A percentile compares a stretch with the other conserved stretches of the same genome.
Evolutionary conservation across 2,797 vertebrate species (phyloP).

Genomic region (Galaxias olidus): DNA sequence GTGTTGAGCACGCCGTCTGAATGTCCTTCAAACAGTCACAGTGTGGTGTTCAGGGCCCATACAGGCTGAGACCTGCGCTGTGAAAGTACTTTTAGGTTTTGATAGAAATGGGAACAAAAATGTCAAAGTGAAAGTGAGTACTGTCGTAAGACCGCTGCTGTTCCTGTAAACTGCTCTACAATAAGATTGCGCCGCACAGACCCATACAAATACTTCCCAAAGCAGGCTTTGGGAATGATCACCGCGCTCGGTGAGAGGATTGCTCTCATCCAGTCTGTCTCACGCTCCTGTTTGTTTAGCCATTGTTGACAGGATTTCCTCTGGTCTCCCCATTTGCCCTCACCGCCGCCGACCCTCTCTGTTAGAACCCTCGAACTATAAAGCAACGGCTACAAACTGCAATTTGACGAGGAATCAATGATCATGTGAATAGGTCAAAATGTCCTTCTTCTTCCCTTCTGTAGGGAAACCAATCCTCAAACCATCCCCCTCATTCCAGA

Average conservation of each 20-base stretch:
- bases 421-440: not conserved
- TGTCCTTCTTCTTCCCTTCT: not conserved
- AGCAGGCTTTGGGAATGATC: constrained; percentile 50
- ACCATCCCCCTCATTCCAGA: not conserved
- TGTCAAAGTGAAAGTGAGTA: too few species aligned
- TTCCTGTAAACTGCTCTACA: not conserved
- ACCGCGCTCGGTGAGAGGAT: constrained; percentile 38
- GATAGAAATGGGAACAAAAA: too few species aligned
- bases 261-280: constrained; percentile 51
- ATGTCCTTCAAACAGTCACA: constrained; percentile 40
- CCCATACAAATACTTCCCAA: not conserved
- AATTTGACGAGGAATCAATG: too few species aligned
- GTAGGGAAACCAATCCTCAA: not conserved
- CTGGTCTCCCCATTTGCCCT: constrained; percentile 41
- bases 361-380: constrained; percentile 28
- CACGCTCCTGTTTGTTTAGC: constrained; percentile 61
- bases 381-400: too few species aligned
- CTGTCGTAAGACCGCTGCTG: too few species aligned
- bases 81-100: too few species aligned
- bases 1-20: constrained; percentile 40
- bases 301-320: constrained; percentile 73
- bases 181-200: not conserved
- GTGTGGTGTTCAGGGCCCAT: constrained; percentile 13
- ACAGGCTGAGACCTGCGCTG: not conserved
- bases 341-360: constrained; percentile 20